phyloP scores from a whole-genome alignment of 2,888 invertebrate species.

The Drosophila fulvimacula region DNA sequence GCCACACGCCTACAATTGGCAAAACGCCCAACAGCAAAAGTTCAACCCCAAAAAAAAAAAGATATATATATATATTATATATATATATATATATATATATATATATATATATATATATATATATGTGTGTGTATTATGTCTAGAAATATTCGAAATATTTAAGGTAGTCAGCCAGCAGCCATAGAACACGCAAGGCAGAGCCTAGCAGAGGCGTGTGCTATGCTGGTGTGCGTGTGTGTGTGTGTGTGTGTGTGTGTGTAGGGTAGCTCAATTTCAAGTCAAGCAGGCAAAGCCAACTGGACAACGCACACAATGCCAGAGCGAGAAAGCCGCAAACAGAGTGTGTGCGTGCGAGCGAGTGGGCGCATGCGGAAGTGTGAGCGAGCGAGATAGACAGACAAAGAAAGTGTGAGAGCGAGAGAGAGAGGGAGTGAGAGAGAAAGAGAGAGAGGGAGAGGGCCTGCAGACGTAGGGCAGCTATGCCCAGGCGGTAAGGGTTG shows the following conservation, averaged over 20 bases:
- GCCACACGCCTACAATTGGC: constrained; percentile 60
- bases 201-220: constrained; percentile 60
- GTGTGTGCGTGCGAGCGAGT: constrained; percentile 3
- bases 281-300: constrained; percentile 53
- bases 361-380: not conserved
- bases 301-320: constrained; percentile 28
- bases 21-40: constrained; percentile 46
- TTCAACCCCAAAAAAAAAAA: constrained; percentile 48
- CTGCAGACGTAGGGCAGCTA: constrained; percentile 31
- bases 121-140: constrained; percentile 41
- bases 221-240: constrained; percentile 21
- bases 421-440: not conserved
- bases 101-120: too few relatives aligned
- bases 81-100: not conserved
- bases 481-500: constrained; percentile 59
- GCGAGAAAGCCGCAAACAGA: constrained; percentile 5
- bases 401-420: not conserved
- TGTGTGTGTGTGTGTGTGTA: constrained; percentile 32
- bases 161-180: constrained; percentile 28
- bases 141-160: constrained; percentile 70
- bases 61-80: too few relatives aligned
- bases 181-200: constrained; percentile 54
- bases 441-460: not conserved
- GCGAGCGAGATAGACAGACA: not conserved
- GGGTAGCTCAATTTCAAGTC: constrained; percentile 70